These are phyloP conservation scores for Cephonodes hylas DNA, from an alignment of 2,888 invertebrate genomes.

Conservation along the genomic window DNA sequence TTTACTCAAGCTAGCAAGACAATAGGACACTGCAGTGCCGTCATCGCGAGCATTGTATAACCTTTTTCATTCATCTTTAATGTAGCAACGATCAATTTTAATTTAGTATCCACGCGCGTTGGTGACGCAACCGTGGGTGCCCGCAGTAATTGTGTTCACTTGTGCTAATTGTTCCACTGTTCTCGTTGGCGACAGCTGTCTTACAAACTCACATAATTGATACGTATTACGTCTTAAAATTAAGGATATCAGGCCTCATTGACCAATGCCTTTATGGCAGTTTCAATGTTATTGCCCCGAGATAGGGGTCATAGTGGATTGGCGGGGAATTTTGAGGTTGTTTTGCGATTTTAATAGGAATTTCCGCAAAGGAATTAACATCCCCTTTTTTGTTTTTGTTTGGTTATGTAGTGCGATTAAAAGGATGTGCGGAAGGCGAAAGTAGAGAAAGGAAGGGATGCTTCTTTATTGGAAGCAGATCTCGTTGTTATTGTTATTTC, in stretches of 20 bases:
- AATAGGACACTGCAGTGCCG: background rate
- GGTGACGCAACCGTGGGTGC: constrained; percentile 62
- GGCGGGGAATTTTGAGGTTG: background rate
- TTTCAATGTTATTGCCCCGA: background rate
- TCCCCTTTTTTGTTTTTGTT: background rate
- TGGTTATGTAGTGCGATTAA: no score
- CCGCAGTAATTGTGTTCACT: constrained; percentile 69
- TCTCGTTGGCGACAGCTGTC: constrained; percentile 69
- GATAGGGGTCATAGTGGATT: background rate
- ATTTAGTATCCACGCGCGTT: constrained; percentile 54
- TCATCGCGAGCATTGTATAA: constrained; percentile 1
- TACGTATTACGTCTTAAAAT: constrained; percentile 46
- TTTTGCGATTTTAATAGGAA: background rate
- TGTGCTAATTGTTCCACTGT: constrained; percentile 68
- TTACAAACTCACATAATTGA: constrained; percentile 57
- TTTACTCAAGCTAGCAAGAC: no score
- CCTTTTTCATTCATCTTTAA: constrained; percentile 19
- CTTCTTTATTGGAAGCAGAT: no score
- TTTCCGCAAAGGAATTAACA: constrained; percentile 1
- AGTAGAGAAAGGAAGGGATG: background rate
- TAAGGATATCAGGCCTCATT: constrained; percentile 8
- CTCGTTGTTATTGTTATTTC: no score
- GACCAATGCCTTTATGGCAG: background rate
- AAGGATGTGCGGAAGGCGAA: background rate
- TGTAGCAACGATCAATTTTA: constrained; percentile 58